These are phyloP conservation scores for Eonycteris spelaea DNA, from an alignment of 2,113 vertebrate genomes.

Conservation along the genomic window DNA sequence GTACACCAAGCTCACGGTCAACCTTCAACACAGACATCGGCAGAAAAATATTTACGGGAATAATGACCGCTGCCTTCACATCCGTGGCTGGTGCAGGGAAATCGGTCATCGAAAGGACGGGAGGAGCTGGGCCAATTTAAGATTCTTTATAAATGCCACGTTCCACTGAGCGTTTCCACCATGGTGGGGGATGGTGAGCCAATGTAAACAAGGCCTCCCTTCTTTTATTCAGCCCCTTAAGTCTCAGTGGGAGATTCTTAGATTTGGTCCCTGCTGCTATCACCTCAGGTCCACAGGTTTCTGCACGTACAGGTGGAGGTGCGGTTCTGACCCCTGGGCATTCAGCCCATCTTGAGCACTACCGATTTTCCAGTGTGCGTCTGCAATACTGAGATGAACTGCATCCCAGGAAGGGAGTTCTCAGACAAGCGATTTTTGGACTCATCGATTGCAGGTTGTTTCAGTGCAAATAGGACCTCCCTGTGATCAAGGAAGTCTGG, in stretches of 20 bases:
- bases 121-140: background rate
- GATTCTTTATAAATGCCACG: background rate
- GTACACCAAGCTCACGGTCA: background rate
- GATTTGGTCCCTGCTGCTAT: background rate
- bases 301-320: background rate
- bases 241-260: background rate
- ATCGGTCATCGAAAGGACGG: background rate
- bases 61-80: background rate
- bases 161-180: background rate
- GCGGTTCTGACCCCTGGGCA: background rate
- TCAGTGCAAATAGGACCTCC: no score
- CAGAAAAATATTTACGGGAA: background rate
- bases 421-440: background rate
- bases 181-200: background rate
- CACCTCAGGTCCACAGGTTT: background rate
- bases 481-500: background rate
- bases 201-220: background rate
- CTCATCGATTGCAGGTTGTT: accelerated
- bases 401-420: background rate
- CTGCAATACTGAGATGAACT: no score
- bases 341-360: background rate
- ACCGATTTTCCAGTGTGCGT: background rate
- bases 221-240: background rate
- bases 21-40: background rate
- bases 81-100: background rate